Evolutionary conservation across 2,113 vertebrate species (phyloP), one percentile per base, ranked within the genome.

Genomic region (Psilopogon haemacephalus): DNA sequence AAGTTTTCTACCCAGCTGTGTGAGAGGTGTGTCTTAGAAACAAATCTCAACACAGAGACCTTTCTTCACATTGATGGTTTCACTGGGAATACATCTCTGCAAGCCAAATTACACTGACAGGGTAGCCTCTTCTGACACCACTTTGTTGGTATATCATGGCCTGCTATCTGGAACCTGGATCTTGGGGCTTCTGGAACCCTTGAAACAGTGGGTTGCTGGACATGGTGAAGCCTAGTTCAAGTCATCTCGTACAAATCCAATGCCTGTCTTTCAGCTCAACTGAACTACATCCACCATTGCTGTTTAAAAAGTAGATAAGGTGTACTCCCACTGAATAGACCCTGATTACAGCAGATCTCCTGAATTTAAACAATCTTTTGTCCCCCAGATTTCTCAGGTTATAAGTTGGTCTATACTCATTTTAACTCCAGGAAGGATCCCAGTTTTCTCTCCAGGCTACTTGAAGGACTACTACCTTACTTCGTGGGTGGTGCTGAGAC

Each of bases 111-210:
- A 15, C 3, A 4, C 16, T 26, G 13, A 50, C 7, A 38, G 16
- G 28, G 8, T 10, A 37, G 56, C 5, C 14, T 76, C 38, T 82
- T 63, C 32, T 3, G 24, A 11, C 24, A 67, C 1, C 0, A 0
- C n/a, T 77, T 73, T 70, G 23, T 23, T 32, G 30, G 40, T 73
- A 14, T 32, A 3, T 86, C 27, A 19, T n/a, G 69, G 30, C 17
- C 28, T 88, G 26, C 10, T 12, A 5, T 48, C 18, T 69, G 27
- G 27, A 10, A n/a, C 21, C 38, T 73, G 32, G 14, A 32, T 77
- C 26, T 80, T 27, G 5, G 27, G 3, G 1, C 21, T 82, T 48
- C 6, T 59, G 65, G 26, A 28, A 6, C 6, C 40, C 8, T 12
- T 44, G 19, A 62, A 71, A 56, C 23, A 2, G 11, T 5, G 11